A percentile compares a stretch with the other conserved stretches of the same genome.
phyloP scores from a whole-genome alignment of 2,113 vertebrate species.

The Marmota monax region DNA sequence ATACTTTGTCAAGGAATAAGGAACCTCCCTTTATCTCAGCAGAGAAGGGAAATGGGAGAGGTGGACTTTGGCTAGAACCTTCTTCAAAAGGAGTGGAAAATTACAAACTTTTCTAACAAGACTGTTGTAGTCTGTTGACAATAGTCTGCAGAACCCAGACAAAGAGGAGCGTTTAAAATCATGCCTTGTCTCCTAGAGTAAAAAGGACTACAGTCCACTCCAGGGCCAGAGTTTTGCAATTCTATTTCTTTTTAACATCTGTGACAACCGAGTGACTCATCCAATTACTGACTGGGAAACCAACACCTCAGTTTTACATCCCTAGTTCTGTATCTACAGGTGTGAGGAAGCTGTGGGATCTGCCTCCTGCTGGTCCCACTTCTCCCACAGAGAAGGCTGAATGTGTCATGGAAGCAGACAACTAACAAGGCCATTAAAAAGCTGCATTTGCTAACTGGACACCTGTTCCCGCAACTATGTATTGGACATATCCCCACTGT shows the following conservation, averaged over 20 bases:
- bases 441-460: not conserved
- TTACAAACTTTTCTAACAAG: not conserved
- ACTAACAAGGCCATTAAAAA: not conserved
- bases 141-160: not conserved
- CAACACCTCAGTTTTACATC: conserved; percentile 61
- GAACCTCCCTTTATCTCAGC: not conserved
- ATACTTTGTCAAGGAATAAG: not conserved
- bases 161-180: not conserved
- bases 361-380: conserved; percentile 9
- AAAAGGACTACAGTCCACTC: not conserved
- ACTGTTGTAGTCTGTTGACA: not conserved
- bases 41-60: not conserved
- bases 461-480: not conserved
- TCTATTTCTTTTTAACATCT: conserved; percentile 58
- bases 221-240: not conserved
- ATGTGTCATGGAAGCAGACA: not conserved
- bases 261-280: not conserved
- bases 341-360: conserved; percentile 59
- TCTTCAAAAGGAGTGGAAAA: not conserved
- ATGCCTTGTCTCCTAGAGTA: not conserved
- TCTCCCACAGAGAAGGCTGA: not conserved
- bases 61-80: not conserved
- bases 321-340: conserved; percentile 56
- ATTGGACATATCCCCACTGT: not conserved
- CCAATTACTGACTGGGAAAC: conserved; percentile 18